Evolutionary conservation across 2,888 invertebrate species (phyloP).

Genomic region (Parnassius mnemosyne): DNA sequence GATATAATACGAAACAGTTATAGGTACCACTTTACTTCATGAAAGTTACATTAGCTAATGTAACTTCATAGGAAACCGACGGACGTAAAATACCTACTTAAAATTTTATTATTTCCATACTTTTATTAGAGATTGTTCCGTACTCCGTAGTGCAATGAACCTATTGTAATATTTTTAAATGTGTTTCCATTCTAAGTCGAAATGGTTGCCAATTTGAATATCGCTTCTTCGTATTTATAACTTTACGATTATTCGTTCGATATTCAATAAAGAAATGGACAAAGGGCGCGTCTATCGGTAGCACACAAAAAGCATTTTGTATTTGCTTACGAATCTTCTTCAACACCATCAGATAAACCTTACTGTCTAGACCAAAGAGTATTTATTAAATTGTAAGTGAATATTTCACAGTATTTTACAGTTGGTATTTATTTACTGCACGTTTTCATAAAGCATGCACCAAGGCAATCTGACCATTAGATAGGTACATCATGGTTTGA

Average conservation of each 20-base stretch:
- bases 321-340: not conserved
- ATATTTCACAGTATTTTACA: conserved; percentile 18
- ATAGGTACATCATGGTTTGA: conserved; percentile 42
- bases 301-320: conserved; percentile 15
- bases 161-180: conserved; percentile 21
- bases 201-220: conserved; percentile 56
- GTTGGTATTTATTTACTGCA: conserved; percentile 42
- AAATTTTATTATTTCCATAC: too few species aligned
- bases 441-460: conserved; percentile 50
- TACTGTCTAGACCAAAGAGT: not conserved
- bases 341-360: not conserved
- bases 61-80: too few species aligned
- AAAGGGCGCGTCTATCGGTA: conserved; percentile 41
- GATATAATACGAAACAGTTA: too few species aligned
- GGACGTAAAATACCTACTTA: too few species aligned
- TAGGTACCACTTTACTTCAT: too few species aligned
- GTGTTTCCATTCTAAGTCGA: conserved; percentile 35
- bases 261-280: conserved; percentile 67
- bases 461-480: conserved; percentile 48
- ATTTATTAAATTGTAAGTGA: not conserved
- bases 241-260: conserved; percentile 69
- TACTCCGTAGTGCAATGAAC: not conserved
- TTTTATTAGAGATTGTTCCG: too few species aligned
- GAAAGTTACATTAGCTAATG: too few species aligned
- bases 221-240: conserved; percentile 55